A percentile compares a stretch with the other conserved stretches of the same genome.
These are phyloP conservation scores for Myopa tessellatipennis DNA, from an alignment of 2,888 invertebrate species.

Conservation along the genomic window DNA sequence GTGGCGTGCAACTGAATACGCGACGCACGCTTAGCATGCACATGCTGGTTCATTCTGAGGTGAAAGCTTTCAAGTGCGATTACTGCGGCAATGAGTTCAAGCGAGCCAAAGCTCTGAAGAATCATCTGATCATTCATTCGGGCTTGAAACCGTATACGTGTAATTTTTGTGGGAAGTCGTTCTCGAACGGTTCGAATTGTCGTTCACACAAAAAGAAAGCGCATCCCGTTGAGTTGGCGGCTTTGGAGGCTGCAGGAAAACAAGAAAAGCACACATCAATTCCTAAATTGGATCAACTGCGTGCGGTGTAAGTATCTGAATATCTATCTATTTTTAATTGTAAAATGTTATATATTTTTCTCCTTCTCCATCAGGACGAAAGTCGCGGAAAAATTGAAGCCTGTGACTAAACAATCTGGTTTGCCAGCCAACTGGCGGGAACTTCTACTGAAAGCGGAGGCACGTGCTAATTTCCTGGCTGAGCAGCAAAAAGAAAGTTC, in stretches of 20 bases:
- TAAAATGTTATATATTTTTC: background rate
- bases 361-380: constrained; percentile 7
- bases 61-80: constrained; percentile 64
- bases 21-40: constrained; percentile 69
- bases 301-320: constrained; percentile 58
- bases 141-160: constrained; percentile 66
- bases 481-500: constrained; percentile 19
- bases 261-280: constrained; percentile 56
- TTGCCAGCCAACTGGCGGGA: constrained; percentile 35
- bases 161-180: constrained; percentile 65
- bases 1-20: constrained; percentile 67
- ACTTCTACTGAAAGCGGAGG: constrained; percentile 28
- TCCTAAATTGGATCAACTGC: constrained; percentile 64
- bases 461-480: constrained; percentile 11
- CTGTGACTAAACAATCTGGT: constrained; percentile 15
- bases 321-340: background rate
- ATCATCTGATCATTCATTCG: constrained; percentile 67
- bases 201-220: constrained; percentile 66
- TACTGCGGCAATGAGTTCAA: constrained; percentile 66
- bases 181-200: constrained; percentile 68
- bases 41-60: constrained; percentile 65
- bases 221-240: constrained; percentile 66
- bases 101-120: constrained; percentile 65
- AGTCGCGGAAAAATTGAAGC: constrained; percentile 9
- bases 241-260: constrained; percentile 64